Evolutionary conservation across 2,113 vertebrate species (phyloP).

Genomic region (Pogona vitticeps): DNA sequence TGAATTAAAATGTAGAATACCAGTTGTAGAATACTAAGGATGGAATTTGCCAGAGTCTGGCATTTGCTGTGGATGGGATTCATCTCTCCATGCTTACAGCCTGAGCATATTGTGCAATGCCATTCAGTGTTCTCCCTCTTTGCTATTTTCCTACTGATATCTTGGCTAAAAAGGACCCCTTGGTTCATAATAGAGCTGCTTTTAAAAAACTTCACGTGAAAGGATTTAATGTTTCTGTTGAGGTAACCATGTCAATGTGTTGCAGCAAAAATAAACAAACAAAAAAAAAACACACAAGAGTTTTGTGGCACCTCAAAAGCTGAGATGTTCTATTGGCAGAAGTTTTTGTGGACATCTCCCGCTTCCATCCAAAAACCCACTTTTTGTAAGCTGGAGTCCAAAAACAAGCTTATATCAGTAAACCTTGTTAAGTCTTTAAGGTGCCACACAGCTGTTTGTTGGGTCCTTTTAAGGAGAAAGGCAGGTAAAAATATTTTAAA

Average conservation of each 20-base stretch:
- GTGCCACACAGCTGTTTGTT: no score
- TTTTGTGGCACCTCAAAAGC: no score
- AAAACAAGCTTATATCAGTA: no score
- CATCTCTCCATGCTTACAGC: not conserved
- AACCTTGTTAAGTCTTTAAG: no score
- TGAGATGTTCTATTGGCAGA: no score
- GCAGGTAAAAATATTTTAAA: no score
- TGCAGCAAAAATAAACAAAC: no score
- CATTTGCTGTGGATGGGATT: not conserved
- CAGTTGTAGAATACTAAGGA: not conserved
- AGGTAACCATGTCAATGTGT: not conserved
- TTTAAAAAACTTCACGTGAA: not conserved
- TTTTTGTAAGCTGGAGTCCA: no score
- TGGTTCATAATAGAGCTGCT: not conserved
- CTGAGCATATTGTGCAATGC: not conserved
- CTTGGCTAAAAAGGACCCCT: not conserved
- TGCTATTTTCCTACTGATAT: not conserved
- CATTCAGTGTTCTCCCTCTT: not conserved
- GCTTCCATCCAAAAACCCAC: no score
- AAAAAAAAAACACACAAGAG: no score
- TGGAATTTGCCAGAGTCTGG: not conserved
- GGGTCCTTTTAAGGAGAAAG: no score
- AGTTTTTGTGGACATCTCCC: no score
- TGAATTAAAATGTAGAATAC: not conserved
- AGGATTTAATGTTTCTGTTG: not conserved